phyloP scores from a whole-genome alignment of 2,113 vertebrate species.

The Zootoca vivipara region DNA sequence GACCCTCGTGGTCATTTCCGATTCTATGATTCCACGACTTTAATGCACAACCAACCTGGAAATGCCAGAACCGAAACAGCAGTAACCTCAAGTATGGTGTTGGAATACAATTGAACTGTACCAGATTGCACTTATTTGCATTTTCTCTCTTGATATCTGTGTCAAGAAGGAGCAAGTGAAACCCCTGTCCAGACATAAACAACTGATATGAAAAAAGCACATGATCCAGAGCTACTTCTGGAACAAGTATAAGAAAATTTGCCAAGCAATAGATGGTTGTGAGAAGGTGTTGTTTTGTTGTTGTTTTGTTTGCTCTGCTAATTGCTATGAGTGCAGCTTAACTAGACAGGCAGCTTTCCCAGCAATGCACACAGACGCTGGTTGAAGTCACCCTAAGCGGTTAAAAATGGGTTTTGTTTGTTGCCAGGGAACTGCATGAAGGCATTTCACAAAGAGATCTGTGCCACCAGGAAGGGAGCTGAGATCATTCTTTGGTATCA shows the following conservation, averaged over 20 bases:
- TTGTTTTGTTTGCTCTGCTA: slow-evolving; percentile 19
- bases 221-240: not conserved
- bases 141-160: not conserved
- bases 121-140: not conserved
- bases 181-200: not conserved
- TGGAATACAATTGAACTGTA: not conserved
- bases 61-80: no score
- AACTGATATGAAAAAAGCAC: not conserved
- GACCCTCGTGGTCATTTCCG: no score
- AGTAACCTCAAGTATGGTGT: not conserved
- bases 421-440: slow-evolving; percentile 63
- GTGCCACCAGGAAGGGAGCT: slow-evolving; percentile 2
- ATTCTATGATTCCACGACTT: no score
- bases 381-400: slow-evolving; percentile 49
- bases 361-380: slow-evolving; percentile 47
- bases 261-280: not conserved
- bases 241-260: not conserved
- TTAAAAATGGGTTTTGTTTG: slow-evolving; percentile 49
- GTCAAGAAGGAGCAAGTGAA: not conserved
- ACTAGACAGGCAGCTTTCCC: slow-evolving; percentile 46
- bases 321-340: slow-evolving; percentile 29
- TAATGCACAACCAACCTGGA: not conserved
- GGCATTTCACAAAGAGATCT: slow-evolving; percentile 57
- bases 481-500: not conserved
- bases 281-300: not conserved